Evolutionary conservation across 2,888 invertebrate species (phyloP).

Genomic region (Lochmaea capreae): DNA sequence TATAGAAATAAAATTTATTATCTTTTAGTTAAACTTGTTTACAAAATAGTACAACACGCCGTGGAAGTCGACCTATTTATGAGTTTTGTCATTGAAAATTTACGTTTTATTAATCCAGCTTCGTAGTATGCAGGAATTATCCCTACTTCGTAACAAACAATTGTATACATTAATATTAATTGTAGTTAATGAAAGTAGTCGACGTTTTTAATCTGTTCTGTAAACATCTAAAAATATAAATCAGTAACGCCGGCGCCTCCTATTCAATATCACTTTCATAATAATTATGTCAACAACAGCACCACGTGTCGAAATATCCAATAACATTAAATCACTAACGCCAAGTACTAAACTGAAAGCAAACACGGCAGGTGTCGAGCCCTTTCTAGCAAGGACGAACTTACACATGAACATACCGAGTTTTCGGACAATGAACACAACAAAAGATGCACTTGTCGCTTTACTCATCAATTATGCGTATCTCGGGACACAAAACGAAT

Average conservation of each 20-base stretch:
- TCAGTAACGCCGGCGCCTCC: background rate
- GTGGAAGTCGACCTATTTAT: too few relatives aligned
- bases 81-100: too few relatives aligned
- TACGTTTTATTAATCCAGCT: too few relatives aligned
- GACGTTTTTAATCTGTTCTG: background rate
- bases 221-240: constrained; percentile 6
- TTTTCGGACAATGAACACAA: constrained; percentile 43
- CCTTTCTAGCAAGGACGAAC: constrained; percentile 23
- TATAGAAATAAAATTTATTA: too few relatives aligned
- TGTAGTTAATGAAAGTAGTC: background rate
- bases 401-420: constrained; percentile 4
- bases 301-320: constrained; percentile 26
- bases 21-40: too few relatives aligned
- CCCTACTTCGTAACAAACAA: too few relatives aligned
- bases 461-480: constrained; percentile 37
- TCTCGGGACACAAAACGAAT: constrained; percentile 38
- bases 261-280: constrained; percentile 15
- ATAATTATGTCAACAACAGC: constrained; percentile 25
- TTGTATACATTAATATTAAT: background rate
- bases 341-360: background rate
- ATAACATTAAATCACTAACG: constrained; percentile 30
- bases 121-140: too few relatives aligned
- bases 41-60: too few relatives aligned
- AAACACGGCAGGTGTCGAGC: constrained; percentile 25
- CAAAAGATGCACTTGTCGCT: constrained; percentile 45